Percentiles rank a stretch among this genome's conserved stretches.
These are phyloP conservation scores for Taenaris catops DNA, from an alignment of 2,888 invertebrate genomes.

Conservation along the genomic window DNA sequence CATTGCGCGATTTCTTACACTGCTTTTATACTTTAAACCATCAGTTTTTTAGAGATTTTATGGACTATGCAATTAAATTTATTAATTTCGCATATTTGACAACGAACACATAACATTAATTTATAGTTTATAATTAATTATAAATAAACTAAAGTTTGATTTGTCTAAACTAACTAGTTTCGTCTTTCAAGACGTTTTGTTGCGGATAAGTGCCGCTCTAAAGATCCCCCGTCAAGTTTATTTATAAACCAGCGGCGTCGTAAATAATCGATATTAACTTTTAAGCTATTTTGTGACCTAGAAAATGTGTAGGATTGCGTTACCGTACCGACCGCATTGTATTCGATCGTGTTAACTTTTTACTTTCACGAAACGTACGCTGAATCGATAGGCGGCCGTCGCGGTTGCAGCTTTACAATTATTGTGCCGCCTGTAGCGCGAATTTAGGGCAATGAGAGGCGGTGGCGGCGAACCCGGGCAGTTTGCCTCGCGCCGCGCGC, in stretches of 20 bases:
- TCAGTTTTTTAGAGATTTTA: too few species aligned
- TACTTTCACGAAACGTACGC: conserved; percentile 62
- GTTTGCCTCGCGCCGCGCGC: conserved; percentile 55
- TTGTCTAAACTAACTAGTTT: too few species aligned
- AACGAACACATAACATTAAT: too few species aligned
- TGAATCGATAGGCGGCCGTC: conserved; percentile 68
- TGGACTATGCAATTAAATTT: too few species aligned
- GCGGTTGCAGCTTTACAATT: conserved; percentile 67
- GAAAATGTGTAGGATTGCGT: conserved; percentile 54
- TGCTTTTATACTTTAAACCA: not conserved
- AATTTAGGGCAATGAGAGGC: conserved; percentile 69
- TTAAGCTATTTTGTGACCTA: conserved; percentile 61
- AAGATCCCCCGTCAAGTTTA: conserved; percentile 3
- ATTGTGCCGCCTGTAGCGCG: conserved; percentile 61
- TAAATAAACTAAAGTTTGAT: too few species aligned
- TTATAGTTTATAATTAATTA: too few species aligned
- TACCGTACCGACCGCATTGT: conserved; percentile 61
- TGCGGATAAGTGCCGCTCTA: not conserved
- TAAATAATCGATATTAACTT: conserved; percentile 53
- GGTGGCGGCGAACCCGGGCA: conserved; percentile 45
- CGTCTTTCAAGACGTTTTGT: not conserved
- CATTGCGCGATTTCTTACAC: conserved; percentile 17
- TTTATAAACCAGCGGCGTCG: conserved; percentile 6
- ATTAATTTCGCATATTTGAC: too few species aligned
- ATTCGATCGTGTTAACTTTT: conserved; percentile 72